A percentile compares a stretch with the other conserved stretches of the same genome.
phyloP scores from a whole-genome alignment of 2,113 vertebrate genomes.

The Indicator maculatus region DNA sequence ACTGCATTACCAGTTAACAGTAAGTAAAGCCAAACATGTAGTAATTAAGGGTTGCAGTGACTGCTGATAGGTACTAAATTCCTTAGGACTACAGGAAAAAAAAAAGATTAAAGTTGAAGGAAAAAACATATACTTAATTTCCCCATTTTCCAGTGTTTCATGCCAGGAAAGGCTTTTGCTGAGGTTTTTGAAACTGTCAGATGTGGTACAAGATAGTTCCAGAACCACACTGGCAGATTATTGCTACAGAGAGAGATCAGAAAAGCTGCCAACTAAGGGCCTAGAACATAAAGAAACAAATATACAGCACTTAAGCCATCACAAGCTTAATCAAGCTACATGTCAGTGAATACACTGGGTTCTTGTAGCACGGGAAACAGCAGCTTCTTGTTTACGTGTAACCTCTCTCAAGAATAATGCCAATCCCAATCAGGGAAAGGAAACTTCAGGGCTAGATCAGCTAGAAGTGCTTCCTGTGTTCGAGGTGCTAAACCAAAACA shows the following conservation, averaged over 20 bases:
- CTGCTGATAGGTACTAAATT: not conserved
- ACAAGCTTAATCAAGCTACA: not conserved
- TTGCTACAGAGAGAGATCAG: not conserved
- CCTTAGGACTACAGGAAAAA: not conserved
- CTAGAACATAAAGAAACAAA: not conserved
- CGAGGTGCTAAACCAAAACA: conserved; percentile 40
- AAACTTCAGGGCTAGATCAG: conserved; percentile 24
- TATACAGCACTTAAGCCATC: not conserved
- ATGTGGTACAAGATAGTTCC: not conserved
- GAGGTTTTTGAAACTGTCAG: not conserved
- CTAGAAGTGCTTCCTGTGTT: not conserved
- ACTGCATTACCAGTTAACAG: not conserved
- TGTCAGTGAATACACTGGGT: not conserved
- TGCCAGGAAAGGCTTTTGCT: not conserved
- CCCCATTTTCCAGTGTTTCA: not conserved
- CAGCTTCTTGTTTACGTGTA: conserved; percentile 3
- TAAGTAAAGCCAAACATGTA: not conserved
- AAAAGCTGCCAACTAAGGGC: not conserved
- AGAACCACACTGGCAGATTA: not conserved
- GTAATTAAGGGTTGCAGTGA: not conserved
- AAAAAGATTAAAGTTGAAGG: not conserved
- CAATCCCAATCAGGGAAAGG: not conserved
- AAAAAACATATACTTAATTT: not conserved
- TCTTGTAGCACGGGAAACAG: conserved; percentile 12
- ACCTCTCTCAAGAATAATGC: not conserved